Percentiles rank a stretch among this genome's conserved stretches.
Conservation (phyloP, 2,888 invertebrate genomes). For the Philereme transversata region DNA sequence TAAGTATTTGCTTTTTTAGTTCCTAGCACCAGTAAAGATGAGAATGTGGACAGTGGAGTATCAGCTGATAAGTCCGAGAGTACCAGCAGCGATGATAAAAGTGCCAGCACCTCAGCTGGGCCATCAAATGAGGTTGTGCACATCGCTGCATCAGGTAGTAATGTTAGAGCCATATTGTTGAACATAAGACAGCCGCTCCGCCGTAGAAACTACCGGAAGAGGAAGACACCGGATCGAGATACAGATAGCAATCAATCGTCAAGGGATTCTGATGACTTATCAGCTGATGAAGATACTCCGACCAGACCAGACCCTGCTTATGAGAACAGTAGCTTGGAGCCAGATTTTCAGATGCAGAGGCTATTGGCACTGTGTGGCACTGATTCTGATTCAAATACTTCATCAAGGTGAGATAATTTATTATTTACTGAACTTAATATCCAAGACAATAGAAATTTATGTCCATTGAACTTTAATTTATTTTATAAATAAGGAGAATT, state of each 20-base stretch:
- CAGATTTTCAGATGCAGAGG: conserved; percentile 48
- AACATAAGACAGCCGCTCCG: conserved; percentile 64
- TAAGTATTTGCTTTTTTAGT: conserved; percentile 38
- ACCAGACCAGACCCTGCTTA: conserved; percentile 1
- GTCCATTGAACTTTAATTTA: too few relatives aligned
- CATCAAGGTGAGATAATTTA: conserved; percentile 14
- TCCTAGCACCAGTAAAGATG: conserved; percentile 57
- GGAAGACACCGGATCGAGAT: conserved; percentile 70
- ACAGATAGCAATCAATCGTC: conserved; percentile 68
- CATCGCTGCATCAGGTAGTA: conserved; percentile 68
- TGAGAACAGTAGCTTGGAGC: not conserved
- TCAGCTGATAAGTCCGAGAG: conserved; percentile 79
- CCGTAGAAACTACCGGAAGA: conserved; percentile 69
- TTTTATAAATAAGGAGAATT: too few relatives aligned
- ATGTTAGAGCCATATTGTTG: conserved; percentile 63
- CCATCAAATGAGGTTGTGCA: conserved; percentile 68
- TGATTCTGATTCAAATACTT: conserved; percentile 45
- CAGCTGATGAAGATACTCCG: conserved; percentile 51
- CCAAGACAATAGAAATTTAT: too few relatives aligned
- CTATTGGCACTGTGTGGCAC: conserved; percentile 48
- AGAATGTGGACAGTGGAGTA: conserved; percentile 75
- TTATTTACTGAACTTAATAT: too few relatives aligned
- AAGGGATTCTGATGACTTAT: conserved; percentile 73
- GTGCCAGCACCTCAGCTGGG: conserved; percentile 49
- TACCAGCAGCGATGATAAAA: conserved; percentile 70